Conservation (phyloP, 2,797 vertebrate genomes). For the Tinamus major region DNA sequence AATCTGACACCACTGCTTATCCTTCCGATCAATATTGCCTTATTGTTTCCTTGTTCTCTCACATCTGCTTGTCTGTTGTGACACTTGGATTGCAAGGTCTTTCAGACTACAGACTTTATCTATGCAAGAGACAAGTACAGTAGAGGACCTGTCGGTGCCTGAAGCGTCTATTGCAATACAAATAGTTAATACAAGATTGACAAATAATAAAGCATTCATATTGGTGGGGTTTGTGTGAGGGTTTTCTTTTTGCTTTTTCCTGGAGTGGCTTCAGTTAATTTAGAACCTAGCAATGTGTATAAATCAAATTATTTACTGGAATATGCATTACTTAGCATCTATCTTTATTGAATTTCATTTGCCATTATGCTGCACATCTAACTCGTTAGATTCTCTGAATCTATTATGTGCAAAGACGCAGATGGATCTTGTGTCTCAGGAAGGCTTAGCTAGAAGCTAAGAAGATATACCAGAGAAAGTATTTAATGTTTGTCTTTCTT, state of each 20-base stretch:
- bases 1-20: conserved; percentile 59
- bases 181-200: background rate
- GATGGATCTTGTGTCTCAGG: background rate
- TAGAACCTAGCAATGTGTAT: background rate
- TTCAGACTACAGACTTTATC: background rate
- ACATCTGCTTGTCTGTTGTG: conserved; percentile 27
- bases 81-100: background rate
- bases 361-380: background rate
- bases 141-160: background rate
- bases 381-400: background rate
- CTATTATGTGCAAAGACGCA: background rate
- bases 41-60: conserved; percentile 43
- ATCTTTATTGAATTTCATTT: conserved; percentile 46
- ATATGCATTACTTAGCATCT: conserved; percentile 35
- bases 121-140: background rate
- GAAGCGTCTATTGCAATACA: background rate
- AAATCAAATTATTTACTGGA: conserved; percentile 53
- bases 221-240: background rate
- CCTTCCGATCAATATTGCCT: conserved; percentile 44
- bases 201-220: background rate
- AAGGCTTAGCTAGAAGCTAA: background rate
- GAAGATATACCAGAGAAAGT: background rate
- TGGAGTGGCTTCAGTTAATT: background rate
- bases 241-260: background rate
- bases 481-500: background rate